Conservation (phyloP, 2,797 vertebrate genomes). For the Parotocinclus haroldoi region DNA sequence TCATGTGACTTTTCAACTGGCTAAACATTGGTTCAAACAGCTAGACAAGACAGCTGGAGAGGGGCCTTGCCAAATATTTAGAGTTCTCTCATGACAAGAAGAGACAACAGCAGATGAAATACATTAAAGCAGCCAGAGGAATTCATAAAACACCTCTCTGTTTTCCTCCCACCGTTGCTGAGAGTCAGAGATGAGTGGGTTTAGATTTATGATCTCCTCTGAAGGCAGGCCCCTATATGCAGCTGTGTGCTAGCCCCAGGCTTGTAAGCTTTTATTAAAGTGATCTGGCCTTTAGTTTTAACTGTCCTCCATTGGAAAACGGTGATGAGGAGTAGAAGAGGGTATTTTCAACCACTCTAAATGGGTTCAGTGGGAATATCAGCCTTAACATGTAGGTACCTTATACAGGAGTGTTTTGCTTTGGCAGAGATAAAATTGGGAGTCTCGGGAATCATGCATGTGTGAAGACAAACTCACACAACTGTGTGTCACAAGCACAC, state of each 20-base stretch:
- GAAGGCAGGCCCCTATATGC: slow-evolving; percentile 52
- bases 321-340: slow-evolving; percentile 29
- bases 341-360: slow-evolving; percentile 56
- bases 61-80: slow-evolving; percentile 45
- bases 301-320: slow-evolving; percentile 66
- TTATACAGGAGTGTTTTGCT: slow-evolving; percentile 59
- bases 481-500: not conserved
- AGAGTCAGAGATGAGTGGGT: slow-evolving; percentile 44
- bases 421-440: slow-evolving; percentile 48
- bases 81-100: slow-evolving; percentile 56
- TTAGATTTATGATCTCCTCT: slow-evolving; percentile 64
- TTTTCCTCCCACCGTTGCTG: slow-evolving; percentile 56
- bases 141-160: slow-evolving; percentile 66
- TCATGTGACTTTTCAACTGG: slow-evolving; percentile 29
- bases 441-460: not conserved
- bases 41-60: slow-evolving; percentile 36
- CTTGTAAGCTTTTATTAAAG: slow-evolving; percentile 59
- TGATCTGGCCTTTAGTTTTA: slow-evolving; percentile 67
- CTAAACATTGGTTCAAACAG: slow-evolving; percentile 38
- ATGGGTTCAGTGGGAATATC: slow-evolving; percentile 52
- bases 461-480: slow-evolving; percentile 14
- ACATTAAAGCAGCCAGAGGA: slow-evolving; percentile 62
- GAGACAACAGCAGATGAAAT: slow-evolving; percentile 65
- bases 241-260: slow-evolving; percentile 65
- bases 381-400: slow-evolving; percentile 44